Evolutionary conservation across 2,888 invertebrate species (phyloP).

Genomic region (Labia minor): DNA sequence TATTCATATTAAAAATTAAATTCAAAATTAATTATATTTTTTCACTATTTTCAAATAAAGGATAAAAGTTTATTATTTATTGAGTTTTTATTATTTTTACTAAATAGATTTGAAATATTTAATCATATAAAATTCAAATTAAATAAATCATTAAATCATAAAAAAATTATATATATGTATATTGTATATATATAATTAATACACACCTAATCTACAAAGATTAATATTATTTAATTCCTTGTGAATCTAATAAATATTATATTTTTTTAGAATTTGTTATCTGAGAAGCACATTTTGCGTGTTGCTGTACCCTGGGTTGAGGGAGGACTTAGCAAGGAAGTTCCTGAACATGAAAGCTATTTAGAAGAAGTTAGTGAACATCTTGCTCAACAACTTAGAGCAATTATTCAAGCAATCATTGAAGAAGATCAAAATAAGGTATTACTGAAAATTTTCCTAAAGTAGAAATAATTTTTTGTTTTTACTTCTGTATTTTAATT

Average conservation of each 20-base stretch:
- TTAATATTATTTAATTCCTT: too few species aligned
- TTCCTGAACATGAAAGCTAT: constrained; percentile 52
- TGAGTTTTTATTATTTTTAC: too few species aligned
- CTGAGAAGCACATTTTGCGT: constrained; percentile 60
- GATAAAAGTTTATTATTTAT: too few species aligned
- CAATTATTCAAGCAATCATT: constrained; percentile 55
- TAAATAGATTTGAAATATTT: too few species aligned
- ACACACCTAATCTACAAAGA: too few species aligned
- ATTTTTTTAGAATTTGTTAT: constrained; percentile 49
- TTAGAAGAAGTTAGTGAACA: constrained; percentile 52
- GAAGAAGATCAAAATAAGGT: constrained; percentile 50
- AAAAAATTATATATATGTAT: neutral
- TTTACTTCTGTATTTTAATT: neutral
- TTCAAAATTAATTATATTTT: too few species aligned
- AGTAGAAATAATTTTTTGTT: neutral
- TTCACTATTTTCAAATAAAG: too few species aligned
- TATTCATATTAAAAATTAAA: too few species aligned
- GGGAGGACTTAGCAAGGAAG: constrained; percentile 40
- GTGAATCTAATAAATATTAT: constrained; percentile 18
- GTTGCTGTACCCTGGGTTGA: constrained; percentile 44
- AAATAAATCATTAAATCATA: too few species aligned
- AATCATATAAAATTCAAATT: too few species aligned
- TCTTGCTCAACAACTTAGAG: constrained; percentile 54
- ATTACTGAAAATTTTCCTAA: too few species aligned
- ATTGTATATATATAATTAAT: constrained; percentile 16